These are phyloP conservation scores for Eidolon dupreanum DNA, from an alignment of 2,797 vertebrate genomes.

Conservation along the genomic window DNA sequence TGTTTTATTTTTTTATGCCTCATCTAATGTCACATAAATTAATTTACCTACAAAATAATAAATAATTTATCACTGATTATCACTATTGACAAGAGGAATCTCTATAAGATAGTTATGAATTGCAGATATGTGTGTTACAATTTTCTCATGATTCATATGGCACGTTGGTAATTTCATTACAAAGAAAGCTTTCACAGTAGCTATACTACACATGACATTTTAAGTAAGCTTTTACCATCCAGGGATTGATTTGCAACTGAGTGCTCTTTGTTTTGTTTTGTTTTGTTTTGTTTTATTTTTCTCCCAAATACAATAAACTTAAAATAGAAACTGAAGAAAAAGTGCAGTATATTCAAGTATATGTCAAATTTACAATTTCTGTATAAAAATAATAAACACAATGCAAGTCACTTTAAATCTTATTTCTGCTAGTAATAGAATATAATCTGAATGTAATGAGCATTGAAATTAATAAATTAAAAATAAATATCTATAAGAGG, in stretches of 20 bases:
- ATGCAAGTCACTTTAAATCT: conserved; percentile 81
- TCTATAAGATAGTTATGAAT: neutral
- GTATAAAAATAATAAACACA: conserved; percentile 81
- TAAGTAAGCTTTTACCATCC: conserved; percentile 69
- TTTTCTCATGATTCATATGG: neutral
- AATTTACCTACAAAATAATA: neutral
- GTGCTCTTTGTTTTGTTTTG: conserved; percentile 42
- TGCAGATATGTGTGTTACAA: neutral
- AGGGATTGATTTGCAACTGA: conserved; percentile 74
- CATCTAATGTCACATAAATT: neutral
- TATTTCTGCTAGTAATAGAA: conserved; percentile 82
- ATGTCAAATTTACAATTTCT: conserved; percentile 74
- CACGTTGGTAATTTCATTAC: conserved; percentile 44
- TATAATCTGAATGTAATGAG: conserved; percentile 84
- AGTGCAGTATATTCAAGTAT: conserved; percentile 75
- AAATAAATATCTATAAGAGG: conserved; percentile 84
- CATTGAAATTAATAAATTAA: conserved; percentile 87
- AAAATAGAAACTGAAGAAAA: conserved; percentile 72
- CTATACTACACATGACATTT: conserved; percentile 28
- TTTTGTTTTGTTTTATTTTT: neutral
- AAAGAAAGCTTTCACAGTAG: conserved; percentile 62
- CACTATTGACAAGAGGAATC: neutral
- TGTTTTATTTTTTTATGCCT: neutral
- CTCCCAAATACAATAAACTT: conserved; percentile 75
- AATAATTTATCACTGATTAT: neutral